Evolutionary conservation across 1,140 invertebrate genomes (phyloP).

Genomic region (Bombus soroeensis): DNA sequence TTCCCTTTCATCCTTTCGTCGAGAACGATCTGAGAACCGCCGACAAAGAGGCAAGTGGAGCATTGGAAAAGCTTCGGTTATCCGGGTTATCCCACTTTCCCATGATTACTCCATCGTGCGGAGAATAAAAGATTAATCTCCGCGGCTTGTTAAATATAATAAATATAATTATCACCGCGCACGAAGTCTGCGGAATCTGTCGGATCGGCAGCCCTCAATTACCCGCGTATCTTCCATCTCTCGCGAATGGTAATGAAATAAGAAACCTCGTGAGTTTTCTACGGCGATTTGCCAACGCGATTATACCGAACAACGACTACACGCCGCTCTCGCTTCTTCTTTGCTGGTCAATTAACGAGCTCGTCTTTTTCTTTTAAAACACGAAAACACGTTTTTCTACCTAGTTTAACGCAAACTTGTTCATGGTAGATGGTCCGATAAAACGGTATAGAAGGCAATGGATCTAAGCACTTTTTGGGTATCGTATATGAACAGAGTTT

Average conservation of each 20-base stretch:
- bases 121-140: constrained; percentile 20
- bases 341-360: not conserved
- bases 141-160: constrained; percentile 26
- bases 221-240: not conserved
- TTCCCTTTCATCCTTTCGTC: not conserved
- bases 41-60: not conserved
- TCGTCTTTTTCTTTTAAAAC: not conserved
- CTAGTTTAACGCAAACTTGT: not conserved
- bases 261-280: not conserved
- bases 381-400: not conserved
- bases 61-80: constrained; percentile 10
- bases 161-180: constrained; percentile 28
- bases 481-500: not conserved
- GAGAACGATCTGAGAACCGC: not conserved
- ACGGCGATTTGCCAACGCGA: not conserved
- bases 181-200: not conserved
- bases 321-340: too few relatives aligned
- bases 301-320: not conserved
- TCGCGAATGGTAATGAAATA: constrained; percentile 19
- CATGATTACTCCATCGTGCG: constrained; percentile 4
- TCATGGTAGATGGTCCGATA: not conserved
- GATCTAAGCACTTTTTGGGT: not conserved
- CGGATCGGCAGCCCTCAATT: constrained; percentile 25
- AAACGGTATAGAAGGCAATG: too few relatives aligned
- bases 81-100: constrained; percentile 14